phyloP scores from a whole-genome alignment of 1,140 invertebrate species.

The Cataglyphis hispanica region DNA sequence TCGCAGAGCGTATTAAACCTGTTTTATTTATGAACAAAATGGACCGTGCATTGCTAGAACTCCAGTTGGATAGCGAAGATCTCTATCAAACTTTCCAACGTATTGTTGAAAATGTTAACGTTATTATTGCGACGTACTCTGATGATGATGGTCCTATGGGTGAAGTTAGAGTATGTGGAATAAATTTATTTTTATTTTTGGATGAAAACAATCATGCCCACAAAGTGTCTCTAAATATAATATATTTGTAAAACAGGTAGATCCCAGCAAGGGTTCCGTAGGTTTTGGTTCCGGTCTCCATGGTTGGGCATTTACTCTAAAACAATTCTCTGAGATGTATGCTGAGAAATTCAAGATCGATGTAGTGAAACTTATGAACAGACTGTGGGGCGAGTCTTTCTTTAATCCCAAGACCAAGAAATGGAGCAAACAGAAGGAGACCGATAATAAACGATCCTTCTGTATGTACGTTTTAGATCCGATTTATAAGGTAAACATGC shows the following conservation, averaged over 20 bases:
- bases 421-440: constrained; percentile 97
- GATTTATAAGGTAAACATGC: constrained; percentile 95
- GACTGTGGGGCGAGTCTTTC: constrained; percentile 99
- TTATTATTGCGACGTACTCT: constrained; percentile 99
- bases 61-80: constrained; percentile 98
- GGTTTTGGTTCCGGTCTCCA: constrained; percentile 99
- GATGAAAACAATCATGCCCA: neutral
- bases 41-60: constrained; percentile 98
- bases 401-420: constrained; percentile 99
- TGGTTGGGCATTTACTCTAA: constrained; percentile 99
- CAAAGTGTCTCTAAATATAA: neutral
- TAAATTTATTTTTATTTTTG: neutral
- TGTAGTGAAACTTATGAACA: constrained; percentile 98
- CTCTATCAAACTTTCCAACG: constrained; percentile 99
- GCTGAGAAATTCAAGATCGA: constrained; percentile 99
- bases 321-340: constrained; percentile 99
- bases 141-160: constrained; percentile 99
- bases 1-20: constrained; percentile 99
- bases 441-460: constrained; percentile 98
- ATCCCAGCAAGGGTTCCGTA: constrained; percentile 98
- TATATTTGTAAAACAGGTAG: constrained; percentile 88
- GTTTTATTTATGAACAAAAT: constrained; percentile 99
- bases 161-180: constrained; percentile 93
- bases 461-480: constrained; percentile 99
- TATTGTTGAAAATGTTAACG: constrained; percentile 99